Evolutionary conservation across 1,140 invertebrate genomes (phyloP), one percentile per base, ranked within the genome.

Genomic region (Pemphigus obesinymphae): DNA sequence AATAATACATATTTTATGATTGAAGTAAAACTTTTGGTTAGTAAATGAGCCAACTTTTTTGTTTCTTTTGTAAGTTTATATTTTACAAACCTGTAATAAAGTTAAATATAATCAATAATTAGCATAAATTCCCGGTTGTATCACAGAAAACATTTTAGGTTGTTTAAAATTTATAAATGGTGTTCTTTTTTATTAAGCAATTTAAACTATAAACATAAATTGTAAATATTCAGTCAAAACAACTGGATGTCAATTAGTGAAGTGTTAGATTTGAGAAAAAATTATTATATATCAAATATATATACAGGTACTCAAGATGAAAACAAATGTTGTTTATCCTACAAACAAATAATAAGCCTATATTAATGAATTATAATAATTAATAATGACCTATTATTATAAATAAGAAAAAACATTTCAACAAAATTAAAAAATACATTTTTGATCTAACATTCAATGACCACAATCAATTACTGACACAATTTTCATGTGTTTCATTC

Each of bases 401-500:
- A 80, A 63, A 80, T 63, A 80, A 63, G 34, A 80, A 58, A 53
- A 78, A 37, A 80, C 55, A 43, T 80, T 63, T 80, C 26, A 80
- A 80, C 76, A 80, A 80, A 80, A 63, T 80, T 80, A 80, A 63
- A n/a, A 80, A 80, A 63, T 80, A 80, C 53, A 80, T 63, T 80
- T 75, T 80, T 80, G 76, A 80, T 80, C 76, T 80, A 80, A 80
- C 23, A 20, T 80, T n/a, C n/a, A 63, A 31, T 50, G 3, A 4
- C 37, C 23, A 2, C n/a, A 43, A 61, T 80, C 8, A 80, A 17
- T 80, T 80, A 58, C 76, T 80, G 37, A 80, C 55, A 31, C 76
- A 80, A 45, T 80, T 80, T 31, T 80, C 76, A n/a, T 80, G 76
- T 2, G 76, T 80, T 58, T 80, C 76, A 61, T 80, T 80, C 2